Evolutionary conservation across 2,888 invertebrate species (phyloP).

Genomic region (Aplocera efformata): DNA sequence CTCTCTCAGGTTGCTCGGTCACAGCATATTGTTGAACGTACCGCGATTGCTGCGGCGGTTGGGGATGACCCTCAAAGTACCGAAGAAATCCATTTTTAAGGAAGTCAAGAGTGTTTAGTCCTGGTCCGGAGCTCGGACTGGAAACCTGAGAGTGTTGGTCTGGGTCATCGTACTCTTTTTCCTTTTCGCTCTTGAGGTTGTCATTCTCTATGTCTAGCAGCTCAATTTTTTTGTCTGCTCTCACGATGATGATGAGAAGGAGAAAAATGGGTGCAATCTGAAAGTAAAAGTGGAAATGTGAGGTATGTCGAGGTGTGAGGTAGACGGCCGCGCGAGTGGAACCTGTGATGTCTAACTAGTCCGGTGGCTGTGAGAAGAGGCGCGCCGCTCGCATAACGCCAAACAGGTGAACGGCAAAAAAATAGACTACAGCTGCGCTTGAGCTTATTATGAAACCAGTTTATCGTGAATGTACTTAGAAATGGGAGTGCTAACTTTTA

Average conservation of each 20-base stretch:
- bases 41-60: conserved; percentile 46
- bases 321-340: conserved; percentile 14
- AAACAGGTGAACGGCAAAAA: conserved; percentile 74
- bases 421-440: too few species aligned
- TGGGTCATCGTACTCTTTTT: conserved; percentile 49
- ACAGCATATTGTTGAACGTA: conserved; percentile 70
- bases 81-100: conserved; percentile 56
- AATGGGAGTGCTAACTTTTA: conserved; percentile 72
- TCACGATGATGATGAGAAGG: conserved; percentile 51
- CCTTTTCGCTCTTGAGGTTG: conserved; percentile 81
- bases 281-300: conserved; percentile 63
- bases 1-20: conserved; percentile 59
- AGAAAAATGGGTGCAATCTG: conserved; percentile 61
- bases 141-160: conserved; percentile 39
- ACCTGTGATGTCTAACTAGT: conserved; percentile 40
- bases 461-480: conserved; percentile 46
- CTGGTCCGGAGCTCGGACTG: conserved; percentile 32
- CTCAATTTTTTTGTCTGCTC: conserved; percentile 82
- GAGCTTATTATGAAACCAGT: conserved; percentile 68
- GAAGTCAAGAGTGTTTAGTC: conserved; percentile 50
- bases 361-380: conserved; percentile 32
- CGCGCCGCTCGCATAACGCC: conserved; percentile 41
- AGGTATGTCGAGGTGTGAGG: conserved; percentile 34
- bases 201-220: conserved; percentile 88
- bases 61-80: conserved; percentile 50